Base-by-base conservation (phyloP, 2,888 invertebrate genomes). In the Pedicia rivosa region DNA sequence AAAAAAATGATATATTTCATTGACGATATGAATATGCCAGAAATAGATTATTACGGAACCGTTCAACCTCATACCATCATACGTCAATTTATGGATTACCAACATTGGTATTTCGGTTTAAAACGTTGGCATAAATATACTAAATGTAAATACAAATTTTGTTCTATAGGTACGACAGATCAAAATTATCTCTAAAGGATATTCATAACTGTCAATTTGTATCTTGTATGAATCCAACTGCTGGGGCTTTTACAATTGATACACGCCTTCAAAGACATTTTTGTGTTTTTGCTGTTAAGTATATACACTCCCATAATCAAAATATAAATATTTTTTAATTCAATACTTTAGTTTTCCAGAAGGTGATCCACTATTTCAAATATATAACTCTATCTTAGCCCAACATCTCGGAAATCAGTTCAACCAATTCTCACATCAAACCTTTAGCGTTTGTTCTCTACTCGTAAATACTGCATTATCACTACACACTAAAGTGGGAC, bases 1-100 rank as follows among this genome's bases (percentile, higher is more conserved):
- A 86, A 87, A 59, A 74, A 74, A 15, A 76, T 95, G 64, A 78
- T 95, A 42, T 94, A 92, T 63, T 92, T 92, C 56, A 76, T 94
- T 40, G 94, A 94, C 52, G 94, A 95, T 53, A 73, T 94, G 69
- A 95, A 95, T 57, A 94, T 94, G 91, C 94, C 94, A 1, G 90
- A 91, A 65, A 91, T 92, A 4, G 94, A 95, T 61, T 72, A 72
- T 37, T 95, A 92, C 56, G 91, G 87, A 41, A 95, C 94, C 0
- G 92, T 92, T 10, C 92, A 92, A 56, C 90, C 94, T 0, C 94
- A 94, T 55, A 94, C 94, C 0, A 69, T 95, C 4, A 80, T 95
- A 46, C 67, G 94, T 24, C 88, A 95, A 57, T 90, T 84, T 56
- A 76, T 94, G 72, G 91, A 94, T 62, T 94, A 95, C 55, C 74